These are phyloP conservation scores for Cancer borealis DNA, from an alignment of 2,888 invertebrate species.

Conservation along the genomic window DNA sequence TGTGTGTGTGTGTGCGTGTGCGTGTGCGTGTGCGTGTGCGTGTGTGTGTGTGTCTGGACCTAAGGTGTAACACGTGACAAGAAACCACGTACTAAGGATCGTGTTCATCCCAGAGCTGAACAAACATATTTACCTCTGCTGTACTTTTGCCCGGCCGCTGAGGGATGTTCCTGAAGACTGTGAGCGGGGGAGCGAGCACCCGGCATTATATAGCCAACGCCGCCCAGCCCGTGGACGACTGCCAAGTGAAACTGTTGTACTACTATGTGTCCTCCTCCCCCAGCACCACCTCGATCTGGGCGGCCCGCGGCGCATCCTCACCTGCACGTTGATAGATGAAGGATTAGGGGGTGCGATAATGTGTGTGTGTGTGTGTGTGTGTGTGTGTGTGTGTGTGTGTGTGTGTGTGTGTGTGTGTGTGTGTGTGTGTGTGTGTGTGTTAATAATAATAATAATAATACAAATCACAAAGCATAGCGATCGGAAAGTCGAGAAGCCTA, in stretches of 20 bases:
- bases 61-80: background rate
- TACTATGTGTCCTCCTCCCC: background rate
- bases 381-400: constrained; percentile 14
- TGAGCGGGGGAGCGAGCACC: background rate
- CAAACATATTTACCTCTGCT: constrained; percentile 68
- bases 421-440: background rate
- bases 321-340: background rate
- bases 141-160: constrained; percentile 71
- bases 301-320: background rate
- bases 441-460: background rate
- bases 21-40: too few relatives aligned
- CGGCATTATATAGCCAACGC: constrained; percentile 46
- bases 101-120: background rate
- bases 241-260: constrained; percentile 49
- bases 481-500: background rate
- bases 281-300: background rate
- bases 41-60: constrained; percentile 10
- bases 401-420: constrained; percentile 33
- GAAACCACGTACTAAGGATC: background rate
- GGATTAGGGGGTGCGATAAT: background rate
- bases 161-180: constrained; percentile 51
- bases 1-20: background rate
- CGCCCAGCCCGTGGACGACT: background rate
- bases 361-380: background rate
- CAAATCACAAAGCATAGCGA: background rate